These are phyloP conservation scores for Cisticola juncidis DNA, from an alignment of 2,113 vertebrate species.

Conservation along the genomic window DNA sequence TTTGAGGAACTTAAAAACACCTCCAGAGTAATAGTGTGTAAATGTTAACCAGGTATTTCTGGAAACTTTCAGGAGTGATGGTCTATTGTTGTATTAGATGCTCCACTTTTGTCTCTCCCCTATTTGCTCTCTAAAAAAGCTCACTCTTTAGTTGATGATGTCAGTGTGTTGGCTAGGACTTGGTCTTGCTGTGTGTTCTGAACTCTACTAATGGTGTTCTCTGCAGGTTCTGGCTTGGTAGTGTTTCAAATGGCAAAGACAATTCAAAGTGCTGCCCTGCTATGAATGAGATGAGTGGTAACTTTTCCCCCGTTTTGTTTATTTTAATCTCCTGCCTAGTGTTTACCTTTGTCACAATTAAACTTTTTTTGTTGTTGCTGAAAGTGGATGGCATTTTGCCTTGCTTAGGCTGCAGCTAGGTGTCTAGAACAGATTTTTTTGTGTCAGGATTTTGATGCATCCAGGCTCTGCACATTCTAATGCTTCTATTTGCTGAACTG, in stretches of 20 bases:
- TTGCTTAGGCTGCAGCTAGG: neutral
- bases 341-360: neutral
- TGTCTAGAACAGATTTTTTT: neutral
- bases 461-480: neutral
- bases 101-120: neutral
- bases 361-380: neutral
- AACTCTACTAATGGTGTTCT: neutral
- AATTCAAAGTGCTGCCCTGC: neutral
- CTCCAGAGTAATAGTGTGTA: neutral
- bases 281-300: neutral
- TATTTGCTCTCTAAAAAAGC: neutral
- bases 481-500: neutral
- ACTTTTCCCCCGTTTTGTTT: no score
- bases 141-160: neutral
- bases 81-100: neutral
- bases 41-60: neutral
- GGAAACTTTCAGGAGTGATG: neutral
- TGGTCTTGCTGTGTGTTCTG: neutral
- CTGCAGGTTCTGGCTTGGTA: neutral
- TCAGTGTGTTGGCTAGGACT: neutral
- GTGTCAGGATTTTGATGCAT: neutral
- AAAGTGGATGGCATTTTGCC: neutral
- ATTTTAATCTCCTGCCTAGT: neutral
- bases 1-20: neutral
- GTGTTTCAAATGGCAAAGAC: neutral